These are phyloP conservation scores for Athripsodes cinereus DNA, from an alignment of 2,888 invertebrate species.

Conservation along the genomic window DNA sequence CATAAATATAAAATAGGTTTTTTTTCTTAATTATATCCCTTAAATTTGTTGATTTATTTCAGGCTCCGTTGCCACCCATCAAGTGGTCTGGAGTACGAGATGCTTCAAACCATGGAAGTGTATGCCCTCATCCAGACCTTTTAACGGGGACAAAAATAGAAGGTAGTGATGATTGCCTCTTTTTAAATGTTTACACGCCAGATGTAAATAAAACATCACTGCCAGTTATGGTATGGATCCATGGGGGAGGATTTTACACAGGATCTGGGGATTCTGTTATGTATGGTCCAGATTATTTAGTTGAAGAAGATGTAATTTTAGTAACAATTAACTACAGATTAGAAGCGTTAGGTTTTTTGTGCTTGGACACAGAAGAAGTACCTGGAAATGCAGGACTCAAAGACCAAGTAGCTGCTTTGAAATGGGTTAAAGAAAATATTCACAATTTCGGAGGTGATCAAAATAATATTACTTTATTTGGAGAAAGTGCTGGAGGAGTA, in stretches of 20 bases:
- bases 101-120: conserved; percentile 36
- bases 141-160: conserved; percentile 31
- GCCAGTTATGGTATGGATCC: conserved; percentile 37
- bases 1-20: too few relatives aligned
- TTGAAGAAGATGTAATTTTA: conserved; percentile 37
- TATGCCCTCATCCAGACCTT: conserved; percentile 35
- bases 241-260: conserved; percentile 36
- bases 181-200: conserved; percentile 42
- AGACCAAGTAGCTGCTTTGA: conserved; percentile 42
- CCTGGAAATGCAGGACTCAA: conserved; percentile 47
- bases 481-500: conserved; percentile 41
- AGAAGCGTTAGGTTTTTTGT: conserved; percentile 39
- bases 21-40: neutral
- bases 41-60: conserved; percentile 23
- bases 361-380: conserved; percentile 38
- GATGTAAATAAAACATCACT: conserved; percentile 21
- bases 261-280: conserved; percentile 37
- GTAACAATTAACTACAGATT: conserved; percentile 44
- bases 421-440: conserved; percentile 42
- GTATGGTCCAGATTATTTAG: conserved; percentile 40
- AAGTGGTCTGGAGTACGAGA: conserved; percentile 38
- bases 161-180: conserved; percentile 40
- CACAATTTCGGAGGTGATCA: conserved; percentile 40
- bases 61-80: conserved; percentile 37
- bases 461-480: conserved; percentile 42